phyloP scores from a whole-genome alignment of 2,888 invertebrate species.

The Chrysolina oricalcia region DNA sequence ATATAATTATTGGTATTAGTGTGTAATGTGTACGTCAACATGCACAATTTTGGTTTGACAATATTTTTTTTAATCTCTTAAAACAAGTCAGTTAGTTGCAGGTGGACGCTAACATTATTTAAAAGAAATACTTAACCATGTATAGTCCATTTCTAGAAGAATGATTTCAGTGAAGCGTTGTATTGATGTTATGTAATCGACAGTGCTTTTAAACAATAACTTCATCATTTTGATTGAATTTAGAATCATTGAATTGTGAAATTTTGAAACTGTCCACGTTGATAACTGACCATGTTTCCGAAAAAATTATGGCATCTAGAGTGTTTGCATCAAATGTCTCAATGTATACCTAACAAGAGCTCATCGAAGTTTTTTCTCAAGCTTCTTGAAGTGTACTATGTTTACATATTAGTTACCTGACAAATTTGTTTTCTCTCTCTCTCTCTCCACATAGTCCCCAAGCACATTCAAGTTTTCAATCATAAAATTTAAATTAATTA shows the following conservation, averaged over 20 bases:
- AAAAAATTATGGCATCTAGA: constrained; percentile 7
- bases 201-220: not conserved
- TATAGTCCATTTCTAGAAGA: constrained; percentile 2
- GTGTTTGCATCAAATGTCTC: constrained; percentile 17
- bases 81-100: constrained; percentile 15
- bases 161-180: constrained; percentile 4
- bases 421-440: too few species aligned
- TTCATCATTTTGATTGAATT: not conserved
- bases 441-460: too few species aligned
- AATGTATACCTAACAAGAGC: not conserved
- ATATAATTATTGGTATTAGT: constrained; percentile 26
- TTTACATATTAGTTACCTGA: too few species aligned
- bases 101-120: constrained; percentile 23
- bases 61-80: not conserved
- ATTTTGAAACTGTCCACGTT: constrained; percentile 22
- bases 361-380: not conserved
- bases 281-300: constrained; percentile 6
- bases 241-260: constrained; percentile 9
- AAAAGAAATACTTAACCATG: constrained; percentile 7
- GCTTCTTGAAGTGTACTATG: not conserved
- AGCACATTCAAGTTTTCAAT: too few species aligned
- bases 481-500: too few species aligned
- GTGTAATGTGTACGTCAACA: not conserved
- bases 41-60: constrained; percentile 11
- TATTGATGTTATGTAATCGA: constrained; percentile 12